Percentiles rank a stretch among this genome's conserved stretches.
Conservation (phyloP, 2,113 vertebrate genomes). For the Calypte anna region DNA sequence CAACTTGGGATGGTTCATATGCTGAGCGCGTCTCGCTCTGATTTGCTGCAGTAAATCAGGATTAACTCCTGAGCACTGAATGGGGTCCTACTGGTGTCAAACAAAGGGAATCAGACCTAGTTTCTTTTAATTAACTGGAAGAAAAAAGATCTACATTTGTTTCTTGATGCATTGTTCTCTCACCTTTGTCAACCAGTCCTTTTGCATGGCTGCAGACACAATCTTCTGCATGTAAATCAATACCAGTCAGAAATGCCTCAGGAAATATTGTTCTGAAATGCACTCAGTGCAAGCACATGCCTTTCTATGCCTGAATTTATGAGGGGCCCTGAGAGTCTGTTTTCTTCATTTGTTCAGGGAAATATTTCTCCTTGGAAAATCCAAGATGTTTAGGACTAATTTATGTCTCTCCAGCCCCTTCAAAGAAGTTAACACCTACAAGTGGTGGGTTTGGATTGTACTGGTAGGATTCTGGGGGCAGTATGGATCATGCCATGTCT, state of each 20-base stretch:
- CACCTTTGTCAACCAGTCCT: not conserved
- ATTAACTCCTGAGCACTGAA: not conserved
- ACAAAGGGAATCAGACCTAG: not conserved
- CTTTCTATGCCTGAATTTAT: not conserved
- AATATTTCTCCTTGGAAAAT: not conserved
- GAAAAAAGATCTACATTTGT: not conserved
- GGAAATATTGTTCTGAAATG: constrained; percentile 41
- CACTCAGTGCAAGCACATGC: not conserved
- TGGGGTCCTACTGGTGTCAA: not conserved
- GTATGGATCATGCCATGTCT: not conserved
- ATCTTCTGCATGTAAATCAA: constrained; percentile 17
- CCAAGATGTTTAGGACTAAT: not conserved
- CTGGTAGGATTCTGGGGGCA: not conserved
- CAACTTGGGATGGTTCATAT: not conserved
- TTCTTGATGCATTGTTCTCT: not conserved
- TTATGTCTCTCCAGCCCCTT: not conserved
- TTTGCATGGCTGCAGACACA: not conserved
- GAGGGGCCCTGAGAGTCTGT: constrained; percentile 1
- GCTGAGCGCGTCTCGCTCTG: not conserved
- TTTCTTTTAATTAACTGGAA: constrained; percentile 24
- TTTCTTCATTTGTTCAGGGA: constrained; percentile 6
- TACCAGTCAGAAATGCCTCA: constrained; percentile 9
- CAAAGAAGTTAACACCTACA: not conserved
- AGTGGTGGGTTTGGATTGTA: not conserved
- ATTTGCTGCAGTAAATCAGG: constrained; percentile 32